Evolutionary conservation across 2,797 vertebrate genomes (phyloP), one percentile per base, ranked within the genome.

Genomic region (Channallabes apus): DNA sequence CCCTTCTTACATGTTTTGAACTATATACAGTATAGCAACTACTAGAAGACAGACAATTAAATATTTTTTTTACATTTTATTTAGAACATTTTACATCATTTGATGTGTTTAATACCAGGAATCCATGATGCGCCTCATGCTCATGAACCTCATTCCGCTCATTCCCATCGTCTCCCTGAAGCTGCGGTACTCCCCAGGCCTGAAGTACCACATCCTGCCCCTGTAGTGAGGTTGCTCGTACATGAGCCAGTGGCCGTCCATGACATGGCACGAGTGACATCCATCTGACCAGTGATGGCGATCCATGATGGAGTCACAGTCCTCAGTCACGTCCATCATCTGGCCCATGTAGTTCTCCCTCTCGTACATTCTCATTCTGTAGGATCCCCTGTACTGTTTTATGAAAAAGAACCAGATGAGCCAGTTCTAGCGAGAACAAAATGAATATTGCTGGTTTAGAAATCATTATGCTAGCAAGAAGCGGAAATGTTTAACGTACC

Each of bases 271-370:
- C 38, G 88, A 87, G 65, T 82, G 80, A 51, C 78, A 62, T 79
- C 86, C 82, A 4, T 85, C 61, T 18, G 78, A 77, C 84, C 77
- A 80, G 65, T 61, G 88, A 78, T 87, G 87, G 58, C 72, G 86
- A 62, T 89, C 86, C 69, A 64, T 82, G 65, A 82, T 65, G 67
- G 3, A 82, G 32, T 87, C 86, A 51, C 86, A 89, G 68, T 89
- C 88, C 22, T 89, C 88, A 64, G 46, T 87, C 82, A 86, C 59
- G n/a, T 89, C 88, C 58, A 75, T 62, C 83, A 59, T 73, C 86
- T 87, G 86, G 32, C 86, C 86, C 59, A 72, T 73, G 64, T 65
- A 87, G 76, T 87, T 84, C 51, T 84, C 82, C 68, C 72, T 82
- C 51, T 87, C 86, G 0, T 85, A 87, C 22, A 85, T 78, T 73